A percentile compares a stretch with the other conserved stretches of the same genome.
Conservation (phyloP, 2,797 vertebrate genomes). For the Pipistrellus pygmaeus region DNA sequence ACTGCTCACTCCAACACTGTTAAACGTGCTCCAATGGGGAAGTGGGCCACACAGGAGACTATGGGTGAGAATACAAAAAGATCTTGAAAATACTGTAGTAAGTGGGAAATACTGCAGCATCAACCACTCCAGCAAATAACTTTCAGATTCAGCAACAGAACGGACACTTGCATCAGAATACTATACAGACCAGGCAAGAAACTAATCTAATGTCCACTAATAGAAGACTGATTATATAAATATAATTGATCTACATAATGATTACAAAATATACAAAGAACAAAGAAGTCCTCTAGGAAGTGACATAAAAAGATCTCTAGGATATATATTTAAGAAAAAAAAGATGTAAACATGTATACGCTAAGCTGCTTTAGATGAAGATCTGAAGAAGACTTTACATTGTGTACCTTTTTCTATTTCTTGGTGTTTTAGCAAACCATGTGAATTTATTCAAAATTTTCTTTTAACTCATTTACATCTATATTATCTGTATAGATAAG, state of each 20-base stretch:
- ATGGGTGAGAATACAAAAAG: not conserved
- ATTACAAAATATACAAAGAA: not conserved
- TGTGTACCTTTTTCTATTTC: not conserved
- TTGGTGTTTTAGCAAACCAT: not conserved
- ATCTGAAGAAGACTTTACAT: not conserved
- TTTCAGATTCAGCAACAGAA: not conserved
- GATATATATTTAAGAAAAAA: not conserved
- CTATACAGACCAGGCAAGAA: not conserved
- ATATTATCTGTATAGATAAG: not conserved
- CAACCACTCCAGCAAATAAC: not conserved
- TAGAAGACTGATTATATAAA: not conserved
- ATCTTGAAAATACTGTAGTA: not conserved
- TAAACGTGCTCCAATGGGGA: not conserved
- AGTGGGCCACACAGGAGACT: not conserved
- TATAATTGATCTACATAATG: not conserved
- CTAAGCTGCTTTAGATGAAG: not conserved
- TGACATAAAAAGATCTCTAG: not conserved
- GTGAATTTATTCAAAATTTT: not conserved
- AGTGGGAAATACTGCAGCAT: not conserved
- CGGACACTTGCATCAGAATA: not conserved
- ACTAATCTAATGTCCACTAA: not conserved
- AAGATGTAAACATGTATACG: not conserved
- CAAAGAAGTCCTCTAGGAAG: not conserved
- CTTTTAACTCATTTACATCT: constrained; percentile 3
- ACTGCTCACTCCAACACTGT: not conserved